Conservation (phyloP, 2,113 vertebrate species). For the Formicarius rufipectus region DNA sequence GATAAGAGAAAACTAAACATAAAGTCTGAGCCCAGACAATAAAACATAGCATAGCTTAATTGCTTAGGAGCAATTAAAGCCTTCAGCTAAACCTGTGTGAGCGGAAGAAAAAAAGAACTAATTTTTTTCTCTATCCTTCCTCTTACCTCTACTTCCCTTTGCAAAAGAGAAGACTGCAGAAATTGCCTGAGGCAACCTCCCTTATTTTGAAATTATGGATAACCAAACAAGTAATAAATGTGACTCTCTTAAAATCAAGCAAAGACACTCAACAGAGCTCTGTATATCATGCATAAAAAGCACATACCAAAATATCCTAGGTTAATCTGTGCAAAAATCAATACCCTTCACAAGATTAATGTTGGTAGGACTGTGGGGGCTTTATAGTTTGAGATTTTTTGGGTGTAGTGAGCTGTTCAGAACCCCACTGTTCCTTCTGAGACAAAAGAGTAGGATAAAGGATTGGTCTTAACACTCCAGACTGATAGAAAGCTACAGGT, state of each 20-base stretch:
- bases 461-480: neutral
- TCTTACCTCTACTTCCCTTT: neutral
- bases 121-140: neutral
- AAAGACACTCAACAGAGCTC: neutral
- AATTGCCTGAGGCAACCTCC: neutral
- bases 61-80: neutral
- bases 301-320: neutral
- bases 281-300: neutral
- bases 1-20: neutral
- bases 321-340: neutral
- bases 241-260: neutral
- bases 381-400: neutral
- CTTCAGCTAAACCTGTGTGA: neutral
- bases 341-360: neutral
- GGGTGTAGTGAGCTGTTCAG: neutral
- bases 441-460: neutral
- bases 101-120: accelerated
- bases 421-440: neutral
- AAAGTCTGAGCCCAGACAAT: neutral
- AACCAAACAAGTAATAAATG: neutral
- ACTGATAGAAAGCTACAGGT: neutral
- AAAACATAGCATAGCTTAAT: neutral
- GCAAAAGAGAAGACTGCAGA: neutral
- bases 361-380: accelerated
- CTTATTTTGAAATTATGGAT: neutral